Evolutionary conservation across 2,113 vertebrate genomes (phyloP).

Genomic region (Glareola pratincola): DNA sequence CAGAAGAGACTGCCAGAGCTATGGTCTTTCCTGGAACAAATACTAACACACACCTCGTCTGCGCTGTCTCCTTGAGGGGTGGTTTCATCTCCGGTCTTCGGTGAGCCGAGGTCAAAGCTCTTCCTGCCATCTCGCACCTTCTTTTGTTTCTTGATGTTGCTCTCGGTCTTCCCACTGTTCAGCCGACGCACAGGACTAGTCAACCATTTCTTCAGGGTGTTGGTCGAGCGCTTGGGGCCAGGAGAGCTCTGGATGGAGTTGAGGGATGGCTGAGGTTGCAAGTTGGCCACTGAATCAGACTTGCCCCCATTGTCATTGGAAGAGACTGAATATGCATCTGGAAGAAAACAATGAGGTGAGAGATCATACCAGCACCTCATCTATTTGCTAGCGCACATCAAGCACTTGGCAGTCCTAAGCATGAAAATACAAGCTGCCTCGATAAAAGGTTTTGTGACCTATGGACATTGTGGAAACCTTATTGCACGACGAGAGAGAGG

Average conservation of each 20-base stretch:
- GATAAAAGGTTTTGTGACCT: not conserved
- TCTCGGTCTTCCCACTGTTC: conserved; percentile 92
- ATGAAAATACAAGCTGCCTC: not conserved
- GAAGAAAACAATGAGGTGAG: conserved; percentile 25
- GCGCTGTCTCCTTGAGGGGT: conserved; percentile 87
- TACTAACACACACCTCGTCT: conserved; percentile 80
- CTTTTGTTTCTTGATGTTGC: conserved; percentile 92
- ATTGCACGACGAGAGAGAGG: not conserved
- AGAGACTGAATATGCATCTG: conserved; percentile 85
- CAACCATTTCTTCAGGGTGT: conserved; percentile 96
- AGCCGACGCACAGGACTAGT: conserved; percentile 93
- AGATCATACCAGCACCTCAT: not conserved
- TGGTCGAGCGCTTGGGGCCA: conserved; percentile 92
- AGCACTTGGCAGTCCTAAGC: not conserved
- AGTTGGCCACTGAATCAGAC: conserved; percentile 90
- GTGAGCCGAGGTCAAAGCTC: conserved; percentile 87
- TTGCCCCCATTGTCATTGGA: conserved; percentile 87
- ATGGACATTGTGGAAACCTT: not conserved
- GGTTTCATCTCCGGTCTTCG: conserved; percentile 81
- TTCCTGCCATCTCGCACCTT: conserved; percentile 87
- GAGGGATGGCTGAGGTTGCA: conserved; percentile 90
- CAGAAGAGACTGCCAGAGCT: not conserved
- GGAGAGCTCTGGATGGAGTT: conserved; percentile 93
- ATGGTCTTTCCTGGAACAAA: not conserved
- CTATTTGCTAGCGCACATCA: not conserved